Evolutionary conservation across 2,888 invertebrate genomes (phyloP).

Genomic region (Neoitamus cyanurus): DNA sequence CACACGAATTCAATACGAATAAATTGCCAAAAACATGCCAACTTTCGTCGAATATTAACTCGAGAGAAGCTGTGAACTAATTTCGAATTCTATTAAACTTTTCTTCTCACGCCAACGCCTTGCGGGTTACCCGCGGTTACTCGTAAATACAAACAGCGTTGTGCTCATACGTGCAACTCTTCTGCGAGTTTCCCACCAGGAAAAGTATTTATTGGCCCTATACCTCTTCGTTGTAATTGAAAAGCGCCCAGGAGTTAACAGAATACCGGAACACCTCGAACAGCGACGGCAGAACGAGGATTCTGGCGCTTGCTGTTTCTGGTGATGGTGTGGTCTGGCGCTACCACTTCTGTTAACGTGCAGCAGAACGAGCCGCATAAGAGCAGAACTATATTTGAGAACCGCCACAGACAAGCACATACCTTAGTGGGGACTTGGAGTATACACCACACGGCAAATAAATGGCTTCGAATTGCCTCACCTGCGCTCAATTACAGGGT

Average conservation of each 20-base stretch:
- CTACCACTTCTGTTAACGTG: not conserved
- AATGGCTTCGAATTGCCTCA: slow-evolving; percentile 12
- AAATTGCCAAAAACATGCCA: not conserved
- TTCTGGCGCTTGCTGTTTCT: not conserved
- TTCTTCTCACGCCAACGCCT: slow-evolving; percentile 14
- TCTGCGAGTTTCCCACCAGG: not conserved
- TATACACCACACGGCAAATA: not conserved
- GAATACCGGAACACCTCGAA: not conserved
- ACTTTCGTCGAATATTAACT: slow-evolving; percentile 18
- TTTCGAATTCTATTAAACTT: slow-evolving; percentile 39
- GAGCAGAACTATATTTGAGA: slow-evolving; percentile 4
- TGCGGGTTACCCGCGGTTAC: not conserved
- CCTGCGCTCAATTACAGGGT: slow-evolving; percentile 25
- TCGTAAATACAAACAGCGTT: not conserved
- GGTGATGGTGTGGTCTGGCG: not conserved
- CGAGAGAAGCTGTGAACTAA: not conserved
- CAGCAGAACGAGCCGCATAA: not conserved
- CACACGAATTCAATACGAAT: not conserved
- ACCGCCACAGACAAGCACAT: not conserved
- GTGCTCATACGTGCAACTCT: not conserved
- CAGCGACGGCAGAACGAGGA: not conserved
- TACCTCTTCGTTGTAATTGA: slow-evolving; percentile 31
- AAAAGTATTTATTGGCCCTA: slow-evolving; percentile 19
- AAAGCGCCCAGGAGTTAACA: slow-evolving; percentile 28
- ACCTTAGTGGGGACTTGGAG: not conserved